phyloP scores from a whole-genome alignment of 2,888 invertebrate genomes.

The Hemithea aestivaria region DNA sequence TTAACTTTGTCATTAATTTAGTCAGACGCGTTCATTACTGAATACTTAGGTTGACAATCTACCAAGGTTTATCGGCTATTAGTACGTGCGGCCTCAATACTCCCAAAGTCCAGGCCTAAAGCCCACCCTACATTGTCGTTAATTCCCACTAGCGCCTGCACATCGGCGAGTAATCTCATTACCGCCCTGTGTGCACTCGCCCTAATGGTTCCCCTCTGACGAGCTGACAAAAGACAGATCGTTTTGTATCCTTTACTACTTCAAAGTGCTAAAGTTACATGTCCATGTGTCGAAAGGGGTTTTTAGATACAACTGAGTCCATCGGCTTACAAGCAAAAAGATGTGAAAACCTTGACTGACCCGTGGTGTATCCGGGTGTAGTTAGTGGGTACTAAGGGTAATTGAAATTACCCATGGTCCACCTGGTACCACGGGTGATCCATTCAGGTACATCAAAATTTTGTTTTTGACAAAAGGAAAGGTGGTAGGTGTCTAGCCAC shows the following conservation, averaged over 20 bases:
- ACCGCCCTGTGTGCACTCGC: conserved; percentile 43
- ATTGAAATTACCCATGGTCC: not conserved
- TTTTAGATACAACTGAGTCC: not conserved
- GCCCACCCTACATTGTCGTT: conserved; percentile 32
- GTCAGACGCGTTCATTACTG: no score
- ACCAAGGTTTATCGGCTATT: no score
- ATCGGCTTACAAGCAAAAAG: no score
- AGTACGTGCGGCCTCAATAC: conserved; percentile 1
- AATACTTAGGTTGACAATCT: no score
- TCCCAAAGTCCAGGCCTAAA: conserved; percentile 20
- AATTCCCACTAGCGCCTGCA: conserved; percentile 44
- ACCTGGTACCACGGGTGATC: no score
- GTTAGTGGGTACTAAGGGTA: conserved; percentile 1
- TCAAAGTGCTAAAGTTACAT: conserved; percentile 16
- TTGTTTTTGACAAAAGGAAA: no score
- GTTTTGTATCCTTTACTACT: conserved; percentile 25
- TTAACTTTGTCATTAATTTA: no score
- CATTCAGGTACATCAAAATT: no score
- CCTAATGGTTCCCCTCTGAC: conserved; percentile 45
- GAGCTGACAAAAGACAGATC: conserved; percentile 42
- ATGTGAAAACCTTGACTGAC: no score
- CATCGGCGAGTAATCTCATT: conserved; percentile 49
- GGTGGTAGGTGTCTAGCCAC: no score
- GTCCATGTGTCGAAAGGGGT: conserved; percentile 3
- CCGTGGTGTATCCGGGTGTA: no score